Percentiles rank a stretch among this genome's conserved stretches.
phyloP scores from a whole-genome alignment of 2,888 invertebrate genomes.

The Latrodectus hesperus region DNA sequence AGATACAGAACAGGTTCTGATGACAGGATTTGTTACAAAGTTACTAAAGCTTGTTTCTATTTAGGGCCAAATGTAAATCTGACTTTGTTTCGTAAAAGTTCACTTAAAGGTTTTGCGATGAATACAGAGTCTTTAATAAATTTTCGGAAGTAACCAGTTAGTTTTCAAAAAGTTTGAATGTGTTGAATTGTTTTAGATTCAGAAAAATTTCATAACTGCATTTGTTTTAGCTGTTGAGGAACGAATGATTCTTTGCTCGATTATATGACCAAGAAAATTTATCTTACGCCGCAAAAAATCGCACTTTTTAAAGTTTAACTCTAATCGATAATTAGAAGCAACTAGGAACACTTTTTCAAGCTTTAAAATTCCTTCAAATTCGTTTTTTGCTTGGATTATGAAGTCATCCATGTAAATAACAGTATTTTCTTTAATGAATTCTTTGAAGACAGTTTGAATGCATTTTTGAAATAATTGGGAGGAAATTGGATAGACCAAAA shows the following conservation, averaged over 20 bases:
- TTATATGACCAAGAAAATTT: too few species aligned
- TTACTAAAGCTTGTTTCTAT: neutral
- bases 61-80: neutral
- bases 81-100: neutral
- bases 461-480: neutral
- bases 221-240: too few species aligned
- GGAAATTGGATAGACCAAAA: neutral
- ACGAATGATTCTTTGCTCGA: too few species aligned
- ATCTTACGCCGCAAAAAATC: neutral
- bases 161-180: neutral
- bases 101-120: neutral
- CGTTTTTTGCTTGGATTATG: neutral
- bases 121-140: neutral
- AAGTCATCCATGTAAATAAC: neutral
- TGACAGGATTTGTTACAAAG: neutral
- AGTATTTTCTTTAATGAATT: neutral
- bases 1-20: neutral
- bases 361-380: neutral
- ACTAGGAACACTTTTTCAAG: neutral
- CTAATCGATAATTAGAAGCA: neutral
- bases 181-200: neutral
- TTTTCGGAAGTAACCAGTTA: neutral
- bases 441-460: neutral
- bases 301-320: neutral
- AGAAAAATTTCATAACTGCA: neutral